Evolutionary conservation across 1,140 invertebrate species (phyloP), one percentile per base, ranked within the genome.

Genomic region (Heliconius hermathena): DNA sequence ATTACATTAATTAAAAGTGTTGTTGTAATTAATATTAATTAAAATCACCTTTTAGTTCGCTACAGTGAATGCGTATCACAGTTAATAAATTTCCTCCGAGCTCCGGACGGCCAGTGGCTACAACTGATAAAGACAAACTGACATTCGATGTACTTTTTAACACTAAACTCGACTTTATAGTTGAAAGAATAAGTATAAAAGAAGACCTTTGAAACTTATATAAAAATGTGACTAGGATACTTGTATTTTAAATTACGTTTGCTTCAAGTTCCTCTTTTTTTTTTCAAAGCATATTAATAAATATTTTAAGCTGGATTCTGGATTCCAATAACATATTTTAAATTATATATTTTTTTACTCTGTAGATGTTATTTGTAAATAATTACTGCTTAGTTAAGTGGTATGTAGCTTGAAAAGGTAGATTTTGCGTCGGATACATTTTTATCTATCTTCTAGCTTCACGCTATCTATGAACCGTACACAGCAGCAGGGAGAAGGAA

Each of bases 1-100:
- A 92, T 92, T 94, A 93, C 91, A 91, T 89, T 93, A 93, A 93
- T 94, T 92, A 93, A 89, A 94, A 91, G 91, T 92, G 91, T 92
- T 91, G 88, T 85, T 81, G 91, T 94, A 92, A 93, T 94, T 92
- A 93, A 93, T 94, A 93, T 94, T 94, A 92, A 93, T 93, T 94
- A 92, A 91, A 91, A 91, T 92, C 92, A 92, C 89, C 91, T 93
- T 91, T 94, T 92, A 94, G 89, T 85, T 89, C 85, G 89, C 89
- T 88, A 90, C 91, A 92, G 87, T 91, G 90, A 92, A 90, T 89
- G 89, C 91, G 91, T 94, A 94, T 94, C 93, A 91, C 91, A 89
- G 91, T 94, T 92, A 94, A 94, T 94, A 94, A 94, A 94, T 94
- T 93, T 91, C 87, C 87, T 82, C 86, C 82, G 84, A 84, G 87